These are phyloP conservation scores for Oedothorax gibbosus DNA, from an alignment of 1,140 invertebrate genomes.

Conservation along the genomic window DNA sequence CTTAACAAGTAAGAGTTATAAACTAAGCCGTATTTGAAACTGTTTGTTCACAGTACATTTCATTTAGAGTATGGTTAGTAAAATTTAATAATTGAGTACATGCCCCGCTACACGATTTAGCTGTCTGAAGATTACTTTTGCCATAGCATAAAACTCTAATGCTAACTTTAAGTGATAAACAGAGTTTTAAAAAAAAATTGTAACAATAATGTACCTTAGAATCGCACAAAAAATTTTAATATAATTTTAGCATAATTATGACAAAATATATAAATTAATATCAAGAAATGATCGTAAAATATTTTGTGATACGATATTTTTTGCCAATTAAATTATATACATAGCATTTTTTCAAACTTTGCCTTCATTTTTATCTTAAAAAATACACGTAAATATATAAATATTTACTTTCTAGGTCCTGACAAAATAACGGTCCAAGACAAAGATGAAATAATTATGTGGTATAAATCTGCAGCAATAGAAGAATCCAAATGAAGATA, in stretches of 20 bases:
- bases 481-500: background rate
- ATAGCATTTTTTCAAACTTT: background rate
- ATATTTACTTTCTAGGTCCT: constrained; percentile 15
- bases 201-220: too few species aligned
- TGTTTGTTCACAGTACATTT: background rate
- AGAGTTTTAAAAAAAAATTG: background rate
- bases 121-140: background rate
- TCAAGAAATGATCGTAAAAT: background rate
- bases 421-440: constrained; percentile 8
- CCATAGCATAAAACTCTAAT: background rate
- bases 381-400: background rate
- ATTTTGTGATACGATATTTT: background rate
- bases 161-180: background rate
- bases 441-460: constrained; percentile 24
- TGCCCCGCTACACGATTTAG: background rate
- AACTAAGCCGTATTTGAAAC: background rate
- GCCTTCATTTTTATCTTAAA: background rate
- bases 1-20: background rate
- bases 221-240: background rate
- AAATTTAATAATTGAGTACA: background rate
- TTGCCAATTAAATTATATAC: background rate
- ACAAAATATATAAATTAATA: background rate
- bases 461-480: constrained; percentile 1
- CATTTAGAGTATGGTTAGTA: background rate
- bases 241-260: background rate